Conservation (phyloP, 2,113 vertebrate species). For the human (Homo sapiens) region GRCh38 chr3:110056001-110056500, state of each 20-base stretch:
- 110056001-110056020: not conserved
- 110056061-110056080: not conserved
- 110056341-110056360: not conserved
- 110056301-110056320: not conserved
- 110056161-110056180: not conserved
- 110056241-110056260: not conserved
- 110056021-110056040: not conserved
- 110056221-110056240: not conserved
- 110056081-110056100: not conserved
- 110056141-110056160: not conserved
- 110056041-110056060: not conserved
- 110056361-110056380: not conserved
- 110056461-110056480: not conserved
- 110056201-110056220: not conserved
- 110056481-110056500: too few species aligned
- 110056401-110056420: not conserved
- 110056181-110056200: not conserved
- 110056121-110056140: not conserved
- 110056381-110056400: not conserved
- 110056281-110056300: not conserved
- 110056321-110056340: not conserved
- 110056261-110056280: not conserved
- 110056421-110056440: not conserved
- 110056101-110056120: not conserved
- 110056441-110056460: not conserved